These are phyloP conservation scores for Lampris megalopsis DNA, from an alignment of 2,113 vertebrate species.

Conservation along the genomic window DNA sequence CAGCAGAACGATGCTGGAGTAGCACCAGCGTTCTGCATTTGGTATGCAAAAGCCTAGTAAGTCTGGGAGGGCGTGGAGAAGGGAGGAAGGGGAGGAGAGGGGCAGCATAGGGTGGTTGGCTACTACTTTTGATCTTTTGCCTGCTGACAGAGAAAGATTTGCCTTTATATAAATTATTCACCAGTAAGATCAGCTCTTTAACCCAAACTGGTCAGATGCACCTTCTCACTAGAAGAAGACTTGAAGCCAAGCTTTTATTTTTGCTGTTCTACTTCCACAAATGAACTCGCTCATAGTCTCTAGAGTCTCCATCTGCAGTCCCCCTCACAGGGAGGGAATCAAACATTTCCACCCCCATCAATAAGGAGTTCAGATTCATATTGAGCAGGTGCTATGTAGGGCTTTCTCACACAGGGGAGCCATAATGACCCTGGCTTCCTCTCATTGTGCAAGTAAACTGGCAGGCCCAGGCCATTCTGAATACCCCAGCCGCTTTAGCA, in stretches of 20 bases:
- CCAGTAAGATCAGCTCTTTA: conserved; percentile 35
- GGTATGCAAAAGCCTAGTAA: conserved; percentile 22
- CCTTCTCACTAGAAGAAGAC: not conserved
- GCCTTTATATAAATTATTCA: conserved; percentile 29
- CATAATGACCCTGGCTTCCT: conserved; percentile 10
- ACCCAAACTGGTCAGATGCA: conserved; percentile 7
- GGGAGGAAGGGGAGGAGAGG: not conserved
- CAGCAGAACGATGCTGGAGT: conserved; percentile 41
- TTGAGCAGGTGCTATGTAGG: not conserved
- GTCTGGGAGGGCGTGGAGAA: not conserved
- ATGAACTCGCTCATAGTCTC: not conserved
- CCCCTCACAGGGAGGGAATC: not conserved
- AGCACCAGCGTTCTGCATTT: not conserved
- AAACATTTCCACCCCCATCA: conserved; percentile 5
- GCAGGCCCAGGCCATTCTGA: conserved; percentile 13
- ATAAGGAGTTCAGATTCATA: not conserved
- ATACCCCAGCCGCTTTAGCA: not conserved
- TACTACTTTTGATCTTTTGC: conserved; percentile 46
- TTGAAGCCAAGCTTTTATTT: not conserved
- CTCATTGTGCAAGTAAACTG: conserved; percentile 13
- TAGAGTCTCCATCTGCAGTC: no score
- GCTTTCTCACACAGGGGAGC: conserved; percentile 1
- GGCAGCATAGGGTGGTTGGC: conserved; percentile 15
- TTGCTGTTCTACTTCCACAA: not conserved
- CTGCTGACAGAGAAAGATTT: conserved; percentile 21